These are phyloP conservation scores for Stenoptilia bipunctidactyla DNA, from an alignment of 2,888 invertebrate species.

Conservation along the genomic window DNA sequence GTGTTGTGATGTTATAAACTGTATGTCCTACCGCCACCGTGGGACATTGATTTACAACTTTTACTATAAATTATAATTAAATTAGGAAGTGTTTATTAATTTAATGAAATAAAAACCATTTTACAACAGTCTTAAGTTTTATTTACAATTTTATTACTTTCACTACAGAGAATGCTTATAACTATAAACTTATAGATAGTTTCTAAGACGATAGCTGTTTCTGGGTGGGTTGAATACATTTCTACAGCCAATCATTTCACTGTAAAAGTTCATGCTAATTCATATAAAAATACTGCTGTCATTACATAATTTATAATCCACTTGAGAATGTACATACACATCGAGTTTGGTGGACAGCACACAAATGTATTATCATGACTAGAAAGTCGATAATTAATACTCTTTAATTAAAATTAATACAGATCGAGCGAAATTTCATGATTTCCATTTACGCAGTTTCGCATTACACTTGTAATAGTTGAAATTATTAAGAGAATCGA, in stretches of 20 bases:
- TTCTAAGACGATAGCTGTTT: slow-evolving; percentile 32
- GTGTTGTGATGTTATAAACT: background rate
- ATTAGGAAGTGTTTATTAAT: slow-evolving; percentile 30
- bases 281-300: background rate
- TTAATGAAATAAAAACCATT: slow-evolving; percentile 44
- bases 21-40: background rate
- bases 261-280: no score
- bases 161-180: slow-evolving; percentile 24
- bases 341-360: slow-evolving; percentile 4
- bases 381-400: slow-evolving; percentile 21
- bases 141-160: slow-evolving; percentile 46
- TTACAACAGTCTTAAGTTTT: slow-evolving; percentile 45
- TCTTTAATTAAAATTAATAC: no score
- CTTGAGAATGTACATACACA: background rate
- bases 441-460: no score
- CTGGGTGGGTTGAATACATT: slow-evolving; percentile 46
- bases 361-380: slow-evolving; percentile 15
- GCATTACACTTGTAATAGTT: no score
- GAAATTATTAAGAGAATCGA: no score
- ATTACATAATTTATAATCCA: background rate
- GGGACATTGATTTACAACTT: background rate
- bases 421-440: no score
- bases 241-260: background rate
- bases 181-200: slow-evolving; percentile 23
- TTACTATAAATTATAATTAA: slow-evolving; percentile 26